phyloP scores from a whole-genome alignment of 2,888 invertebrate species.

The Plebejus melissa region DNA sequence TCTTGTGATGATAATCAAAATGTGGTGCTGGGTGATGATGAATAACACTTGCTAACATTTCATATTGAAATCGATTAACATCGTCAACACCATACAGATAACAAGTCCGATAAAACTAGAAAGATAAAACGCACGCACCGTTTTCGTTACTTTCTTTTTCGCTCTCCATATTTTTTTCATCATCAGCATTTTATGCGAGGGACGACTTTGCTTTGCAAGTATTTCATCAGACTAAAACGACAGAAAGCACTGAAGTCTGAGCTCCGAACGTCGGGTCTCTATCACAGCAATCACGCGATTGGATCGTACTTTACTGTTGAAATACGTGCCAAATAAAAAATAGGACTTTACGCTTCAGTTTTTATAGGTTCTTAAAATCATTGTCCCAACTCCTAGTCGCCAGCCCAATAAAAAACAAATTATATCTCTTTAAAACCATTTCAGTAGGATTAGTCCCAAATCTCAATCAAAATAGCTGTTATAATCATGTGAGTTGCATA shows the following conservation, averaged over 20 bases:
- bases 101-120: slow-evolving; percentile 12
- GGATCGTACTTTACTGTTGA: slow-evolving; percentile 43
- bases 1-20: not conserved
- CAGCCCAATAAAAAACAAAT: too few relatives aligned
- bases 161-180: slow-evolving; percentile 38
- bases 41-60: slow-evolving; percentile 19
- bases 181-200: slow-evolving; percentile 22
- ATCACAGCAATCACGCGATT: slow-evolving; percentile 67
- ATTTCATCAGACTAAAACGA: slow-evolving; percentile 65
- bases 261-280: slow-evolving; percentile 64
- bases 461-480: too few relatives aligned
- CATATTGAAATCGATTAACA: slow-evolving; percentile 21
- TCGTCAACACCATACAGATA: not conserved
- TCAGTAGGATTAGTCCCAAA: too few relatives aligned
- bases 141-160: slow-evolving; percentile 62
- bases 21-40: not conserved
- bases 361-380: not conserved
- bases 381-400: too few relatives aligned
- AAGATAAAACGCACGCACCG: slow-evolving; percentile 49
- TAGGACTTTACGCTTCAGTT: not conserved
- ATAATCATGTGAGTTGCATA: not conserved
- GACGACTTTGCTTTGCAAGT: slow-evolving; percentile 32
- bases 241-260: slow-evolving; percentile 60
- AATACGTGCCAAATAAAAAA: slow-evolving; percentile 38
- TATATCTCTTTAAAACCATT: too few relatives aligned